Base-by-base conservation (phyloP, 2,888 invertebrate genomes). In the Caenorhabditis sp. region DNA sequence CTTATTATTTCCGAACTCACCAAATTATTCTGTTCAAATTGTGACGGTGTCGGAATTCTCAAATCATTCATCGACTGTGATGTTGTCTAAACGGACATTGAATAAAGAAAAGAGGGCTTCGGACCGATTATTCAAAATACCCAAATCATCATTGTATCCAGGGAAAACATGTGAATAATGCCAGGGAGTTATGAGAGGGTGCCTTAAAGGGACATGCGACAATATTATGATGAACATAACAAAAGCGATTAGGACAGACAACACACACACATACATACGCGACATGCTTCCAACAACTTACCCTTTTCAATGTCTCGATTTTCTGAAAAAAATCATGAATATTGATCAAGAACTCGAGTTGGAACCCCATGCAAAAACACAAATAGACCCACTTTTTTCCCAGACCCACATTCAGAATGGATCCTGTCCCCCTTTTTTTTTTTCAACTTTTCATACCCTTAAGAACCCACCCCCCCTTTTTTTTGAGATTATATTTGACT, bases 251-350 rank as follows among this genome's bases (percentile, higher is more conserved):
- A 17, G 43, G 43, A 43, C 14, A 17, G 36, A 64, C 64, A 50
- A 43, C 36, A 58, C 21, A 57, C 58, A 36, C 8, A 31, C 62
- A 58, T 57, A 58, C 37, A 57, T 73, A n/a, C n/a, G n/a, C n/a
- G n/a, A 31, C 31, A 31, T 31, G 31, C 31, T 31, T n/a, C 31
- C 5, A 6, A 31, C 54, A 60, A 84, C 85, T 76, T 69, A 87
- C 86, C 76, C 81, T 81, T 62, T 83, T 77, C 67, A 86, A 74
- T 21, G 84, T 84, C 54, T 84, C 86, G 62, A 87, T 79, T 64
- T 67, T 80, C 84, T 84, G 73, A 75, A 79, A 71, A 50, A 54
- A 37, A n/a, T 19, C 8, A 59, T 31, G 31, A 31, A 31, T 31
- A n/a, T n/a, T n/a, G n/a, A n/a, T n/a, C n/a, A n/a, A n/a, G n/a